phyloP scores from a whole-genome alignment of 2,888 invertebrate genomes.

The Xestia ashworthii region DNA sequence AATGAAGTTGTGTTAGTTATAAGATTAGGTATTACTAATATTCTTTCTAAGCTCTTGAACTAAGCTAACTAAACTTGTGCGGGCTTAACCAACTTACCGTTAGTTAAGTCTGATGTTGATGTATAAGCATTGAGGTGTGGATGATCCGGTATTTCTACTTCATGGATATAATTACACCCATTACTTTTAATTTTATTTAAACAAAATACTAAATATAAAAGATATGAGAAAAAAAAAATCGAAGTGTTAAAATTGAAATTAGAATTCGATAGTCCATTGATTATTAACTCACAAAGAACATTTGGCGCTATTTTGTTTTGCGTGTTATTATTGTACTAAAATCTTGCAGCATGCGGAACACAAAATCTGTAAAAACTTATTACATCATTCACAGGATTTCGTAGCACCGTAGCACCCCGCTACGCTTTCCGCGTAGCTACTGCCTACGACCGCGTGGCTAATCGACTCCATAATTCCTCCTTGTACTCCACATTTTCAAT shows the following conservation, averaged over 20 bases:
- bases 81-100: conserved; percentile 3
- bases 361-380: background rate
- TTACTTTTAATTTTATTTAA: background rate
- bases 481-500: conserved; percentile 53
- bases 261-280: background rate
- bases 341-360: background rate
- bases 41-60: conserved; percentile 23
- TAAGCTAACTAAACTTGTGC: conserved; percentile 5
- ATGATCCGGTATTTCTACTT: background rate
- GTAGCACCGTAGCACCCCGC: conserved; percentile 33
- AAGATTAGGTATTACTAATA: conserved; percentile 9
- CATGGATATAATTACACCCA: background rate
- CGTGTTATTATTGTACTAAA: background rate
- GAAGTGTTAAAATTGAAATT: background rate
- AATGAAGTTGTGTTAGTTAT: background rate
- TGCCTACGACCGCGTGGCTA: conserved; percentile 52
- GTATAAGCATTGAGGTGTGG: background rate
- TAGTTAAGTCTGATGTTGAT: conserved; percentile 2
- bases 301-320: background rate
- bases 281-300: background rate
- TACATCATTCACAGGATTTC: conserved; percentile 20
- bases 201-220: background rate
- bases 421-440: conserved; percentile 40
- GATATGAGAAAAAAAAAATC: background rate
- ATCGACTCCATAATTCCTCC: conserved; percentile 52